These are phyloP conservation scores for Chloroceryle inda DNA, from an alignment of 2,797 vertebrate species.

Conservation along the genomic window DNA sequence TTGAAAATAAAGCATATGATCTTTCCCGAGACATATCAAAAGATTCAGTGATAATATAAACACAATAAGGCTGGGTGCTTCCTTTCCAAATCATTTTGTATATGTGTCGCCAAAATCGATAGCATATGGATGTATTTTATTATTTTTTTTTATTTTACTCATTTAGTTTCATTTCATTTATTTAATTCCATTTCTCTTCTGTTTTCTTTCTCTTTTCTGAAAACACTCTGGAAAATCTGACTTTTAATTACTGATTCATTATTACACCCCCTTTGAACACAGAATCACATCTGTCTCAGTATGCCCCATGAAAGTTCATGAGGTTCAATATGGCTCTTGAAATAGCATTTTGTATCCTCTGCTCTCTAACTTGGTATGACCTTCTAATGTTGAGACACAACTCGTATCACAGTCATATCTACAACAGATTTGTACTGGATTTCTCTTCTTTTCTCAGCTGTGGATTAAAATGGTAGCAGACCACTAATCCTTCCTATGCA, in stretches of 20 bases:
- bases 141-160: background rate
- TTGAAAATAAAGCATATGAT: constrained; percentile 39
- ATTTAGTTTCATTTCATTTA: background rate
- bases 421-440: background rate
- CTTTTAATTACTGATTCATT: background rate
- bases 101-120: background rate
- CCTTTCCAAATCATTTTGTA: background rate
- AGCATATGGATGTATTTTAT: background rate
- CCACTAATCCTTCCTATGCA: constrained; percentile 35
- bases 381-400: background rate
- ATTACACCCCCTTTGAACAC: background rate
- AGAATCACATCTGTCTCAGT: background rate
- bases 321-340: background rate
- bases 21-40: constrained; percentile 24
- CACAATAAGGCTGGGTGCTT: background rate
- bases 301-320: background rate
- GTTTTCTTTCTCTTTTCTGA: background rate
- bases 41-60: constrained; percentile 30
- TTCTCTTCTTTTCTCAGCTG: constrained; percentile 10
- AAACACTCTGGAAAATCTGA: background rate
- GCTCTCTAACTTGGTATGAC: background rate
- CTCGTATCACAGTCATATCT: background rate
- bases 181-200: background rate
- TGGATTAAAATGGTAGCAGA: background rate
- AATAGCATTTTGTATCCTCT: background rate